Percentiles rank a stretch among this genome's conserved stretches.
Evolutionary conservation across 2,113 vertebrate species (phyloP).

Genomic region (Myrmophylax atrothorax): DNA sequence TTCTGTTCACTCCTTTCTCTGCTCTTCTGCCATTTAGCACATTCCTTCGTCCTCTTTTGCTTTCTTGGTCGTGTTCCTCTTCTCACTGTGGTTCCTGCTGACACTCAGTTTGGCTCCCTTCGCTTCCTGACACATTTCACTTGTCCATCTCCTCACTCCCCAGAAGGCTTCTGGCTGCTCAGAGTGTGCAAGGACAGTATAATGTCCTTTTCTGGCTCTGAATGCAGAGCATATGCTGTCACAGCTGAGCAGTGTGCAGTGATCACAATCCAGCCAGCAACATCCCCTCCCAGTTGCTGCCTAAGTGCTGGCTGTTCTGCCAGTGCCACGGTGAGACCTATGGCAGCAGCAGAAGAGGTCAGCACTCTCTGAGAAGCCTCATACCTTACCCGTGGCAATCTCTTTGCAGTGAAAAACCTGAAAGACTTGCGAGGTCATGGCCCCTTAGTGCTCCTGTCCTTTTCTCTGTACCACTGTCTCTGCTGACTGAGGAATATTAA

Average conservation of each 20-base stretch:
- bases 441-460: neutral
- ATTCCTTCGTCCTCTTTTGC: neutral
- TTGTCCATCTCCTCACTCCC: neutral
- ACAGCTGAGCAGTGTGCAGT: neutral
- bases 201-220: neutral
- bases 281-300: accelerated
- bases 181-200: neutral
- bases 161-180: neutral
- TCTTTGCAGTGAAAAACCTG: neutral
- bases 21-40: neutral
- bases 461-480: neutral
- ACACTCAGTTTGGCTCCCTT: neutral
- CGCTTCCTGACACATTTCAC: neutral
- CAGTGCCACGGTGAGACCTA: neutral
- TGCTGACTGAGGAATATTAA: neutral
- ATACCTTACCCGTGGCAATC: accelerated
- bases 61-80: accelerated
- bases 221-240: neutral
- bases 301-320: neutral
- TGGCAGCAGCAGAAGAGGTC: neutral
- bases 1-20: neutral
- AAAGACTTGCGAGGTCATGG: neutral
- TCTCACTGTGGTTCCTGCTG: accelerated
- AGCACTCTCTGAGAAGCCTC: neutral
- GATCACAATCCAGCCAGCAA: neutral